phyloP scores from a whole-genome alignment of 2,797 vertebrate genomes.

The Crenuchus spilurus region DNA sequence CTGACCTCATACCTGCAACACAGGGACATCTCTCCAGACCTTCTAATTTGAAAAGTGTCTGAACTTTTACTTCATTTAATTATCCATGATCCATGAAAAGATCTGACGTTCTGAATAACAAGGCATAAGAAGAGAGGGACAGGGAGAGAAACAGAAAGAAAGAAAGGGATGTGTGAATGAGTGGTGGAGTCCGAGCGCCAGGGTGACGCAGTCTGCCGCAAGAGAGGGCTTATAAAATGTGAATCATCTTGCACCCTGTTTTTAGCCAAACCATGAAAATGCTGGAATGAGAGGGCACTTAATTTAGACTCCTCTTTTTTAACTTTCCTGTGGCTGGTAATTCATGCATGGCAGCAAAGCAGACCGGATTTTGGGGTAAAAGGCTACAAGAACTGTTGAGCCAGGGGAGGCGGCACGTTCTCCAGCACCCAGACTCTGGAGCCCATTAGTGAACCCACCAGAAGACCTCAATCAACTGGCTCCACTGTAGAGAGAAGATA shows the following conservation, averaged over 20 bases:
- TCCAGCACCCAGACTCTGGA: conserved; percentile 47
- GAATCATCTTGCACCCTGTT: conserved; percentile 69
- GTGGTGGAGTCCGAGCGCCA: conserved; percentile 54
- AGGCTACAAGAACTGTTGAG: conserved; percentile 48
- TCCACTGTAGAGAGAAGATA: conserved; percentile 36
- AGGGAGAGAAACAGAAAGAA: conserved; percentile 2
- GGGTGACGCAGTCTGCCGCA: conserved; percentile 61
- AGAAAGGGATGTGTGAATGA: conserved; percentile 58
- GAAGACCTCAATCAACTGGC: conserved; percentile 46
- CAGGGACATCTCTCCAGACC: not conserved
- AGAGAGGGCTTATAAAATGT: conserved; percentile 68
- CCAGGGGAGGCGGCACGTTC: conserved; percentile 45
- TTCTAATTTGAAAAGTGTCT: not conserved
- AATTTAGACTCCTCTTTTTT: conserved; percentile 67
- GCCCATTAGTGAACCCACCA: conserved; percentile 49
- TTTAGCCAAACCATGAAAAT: conserved; percentile 71
- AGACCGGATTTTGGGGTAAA: conserved; percentile 58
- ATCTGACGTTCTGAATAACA: not conserved
- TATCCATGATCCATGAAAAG: not conserved
- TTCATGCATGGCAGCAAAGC: conserved; percentile 61
- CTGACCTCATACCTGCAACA: too few relatives aligned
- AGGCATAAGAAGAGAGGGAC: not conserved
- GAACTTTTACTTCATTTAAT: not conserved
- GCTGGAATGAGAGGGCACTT: conserved; percentile 71
- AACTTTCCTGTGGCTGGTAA: conserved; percentile 64